These are phyloP conservation scores for Meteorus colon DNA, from an alignment of 2,888 invertebrate genomes.

Conservation along the genomic window DNA sequence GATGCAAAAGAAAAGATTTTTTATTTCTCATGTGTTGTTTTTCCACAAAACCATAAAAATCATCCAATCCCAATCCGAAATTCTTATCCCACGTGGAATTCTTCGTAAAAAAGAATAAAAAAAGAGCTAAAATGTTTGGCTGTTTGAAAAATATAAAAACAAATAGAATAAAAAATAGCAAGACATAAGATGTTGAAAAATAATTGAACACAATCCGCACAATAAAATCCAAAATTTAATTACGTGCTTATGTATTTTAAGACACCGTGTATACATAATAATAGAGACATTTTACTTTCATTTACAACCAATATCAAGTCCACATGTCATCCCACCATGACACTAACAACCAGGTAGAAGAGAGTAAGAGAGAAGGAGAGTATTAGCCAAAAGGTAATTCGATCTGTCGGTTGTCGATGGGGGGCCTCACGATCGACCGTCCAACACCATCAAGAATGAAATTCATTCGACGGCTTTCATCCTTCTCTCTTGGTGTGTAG, in stretches of 20 bases:
- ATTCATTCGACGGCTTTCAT: constrained; percentile 34
- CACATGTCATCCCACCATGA: constrained; percentile 32
- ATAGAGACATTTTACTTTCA: constrained; percentile 35
- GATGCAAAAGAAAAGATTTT: too few relatives aligned
- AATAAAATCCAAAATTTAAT: not conserved
- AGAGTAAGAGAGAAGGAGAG: constrained; percentile 24
- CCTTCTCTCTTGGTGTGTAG: not conserved
- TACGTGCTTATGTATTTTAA: not conserved
- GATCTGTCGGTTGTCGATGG: constrained; percentile 42
- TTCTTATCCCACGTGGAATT: too few relatives aligned
- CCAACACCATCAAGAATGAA: constrained; percentile 26
- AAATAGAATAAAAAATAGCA: too few relatives aligned
- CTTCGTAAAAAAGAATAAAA: too few relatives aligned
- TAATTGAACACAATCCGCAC: not conserved
- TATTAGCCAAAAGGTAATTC: constrained; percentile 42
- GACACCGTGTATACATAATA: constrained; percentile 9
- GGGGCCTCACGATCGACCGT: constrained; percentile 31
- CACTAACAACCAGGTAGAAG: constrained; percentile 33
- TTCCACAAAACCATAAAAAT: too few relatives aligned
- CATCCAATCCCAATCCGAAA: too few relatives aligned
- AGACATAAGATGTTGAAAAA: too few relatives aligned
- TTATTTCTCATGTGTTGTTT: too few relatives aligned
- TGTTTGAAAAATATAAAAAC: too few relatives aligned
- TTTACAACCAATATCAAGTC: constrained; percentile 28
- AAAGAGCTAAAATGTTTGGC: too few relatives aligned